Evolutionary conservation across 2,888 invertebrate species (phyloP).

Genomic region (Leucophenga maculata): DNA sequence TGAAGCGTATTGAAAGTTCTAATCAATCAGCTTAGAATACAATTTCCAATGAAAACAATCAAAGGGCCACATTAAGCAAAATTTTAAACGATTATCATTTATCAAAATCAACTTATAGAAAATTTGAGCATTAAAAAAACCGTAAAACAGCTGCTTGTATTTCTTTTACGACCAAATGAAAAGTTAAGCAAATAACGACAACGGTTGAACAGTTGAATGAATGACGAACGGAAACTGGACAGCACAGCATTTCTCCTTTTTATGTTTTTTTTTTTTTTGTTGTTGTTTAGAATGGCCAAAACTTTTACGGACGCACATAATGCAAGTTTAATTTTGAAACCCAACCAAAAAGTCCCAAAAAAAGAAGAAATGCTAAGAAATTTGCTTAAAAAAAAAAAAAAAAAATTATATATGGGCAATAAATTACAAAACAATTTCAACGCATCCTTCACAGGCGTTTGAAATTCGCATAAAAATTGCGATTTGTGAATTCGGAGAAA

Average conservation of each 20-base stretch:
- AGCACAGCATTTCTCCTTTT: too few species aligned
- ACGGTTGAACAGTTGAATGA: background rate
- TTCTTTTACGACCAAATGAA: background rate
- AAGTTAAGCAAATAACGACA: background rate
- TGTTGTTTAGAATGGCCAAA: conserved; percentile 13
- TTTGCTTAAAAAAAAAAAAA: conserved; percentile 4
- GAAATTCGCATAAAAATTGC: conserved; percentile 36
- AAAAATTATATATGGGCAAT: conserved; percentile 31
- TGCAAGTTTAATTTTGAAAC: conserved; percentile 57
- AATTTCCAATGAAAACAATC: background rate
- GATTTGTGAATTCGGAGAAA: conserved; percentile 45
- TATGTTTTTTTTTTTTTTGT: background rate
- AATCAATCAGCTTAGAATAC: background rate
- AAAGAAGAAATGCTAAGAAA: background rate
- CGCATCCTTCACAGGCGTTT: background rate
- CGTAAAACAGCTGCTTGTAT: background rate
- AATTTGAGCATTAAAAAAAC: background rate
- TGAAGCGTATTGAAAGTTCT: background rate
- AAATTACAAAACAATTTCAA: conserved; percentile 56
- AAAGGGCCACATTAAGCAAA: conserved; percentile 1
- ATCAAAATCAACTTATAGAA: conserved; percentile 5
- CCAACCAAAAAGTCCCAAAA: background rate
- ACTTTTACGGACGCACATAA: conserved; percentile 43
- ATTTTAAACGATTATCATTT: background rate
- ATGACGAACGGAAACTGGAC: too few species aligned